phyloP scores from a whole-genome alignment of 2,888 invertebrate genomes.

The Drosophila multiciliata region DNA sequence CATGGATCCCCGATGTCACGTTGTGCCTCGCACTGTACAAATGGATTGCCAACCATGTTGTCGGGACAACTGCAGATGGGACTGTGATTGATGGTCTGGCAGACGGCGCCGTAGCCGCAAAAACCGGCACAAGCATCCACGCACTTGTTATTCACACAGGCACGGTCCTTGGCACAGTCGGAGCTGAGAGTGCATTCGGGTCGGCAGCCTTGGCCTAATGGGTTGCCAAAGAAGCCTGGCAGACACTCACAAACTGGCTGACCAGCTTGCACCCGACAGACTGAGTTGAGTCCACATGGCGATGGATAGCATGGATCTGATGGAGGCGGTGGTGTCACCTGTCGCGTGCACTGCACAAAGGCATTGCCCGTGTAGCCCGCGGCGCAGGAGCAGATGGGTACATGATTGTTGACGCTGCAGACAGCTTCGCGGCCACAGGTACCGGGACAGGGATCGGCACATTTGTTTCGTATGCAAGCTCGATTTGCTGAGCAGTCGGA shows the following conservation, averaged over 20 bases:
- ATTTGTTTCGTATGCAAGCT: constrained; percentile 93
- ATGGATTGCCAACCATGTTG: constrained; percentile 92
- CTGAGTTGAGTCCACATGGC: constrained; percentile 92
- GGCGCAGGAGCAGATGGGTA: constrained; percentile 88
- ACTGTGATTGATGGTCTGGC: constrained; percentile 92
- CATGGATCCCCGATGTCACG: constrained; percentile 89
- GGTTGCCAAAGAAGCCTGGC: constrained; percentile 90
- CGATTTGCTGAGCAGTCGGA: constrained; percentile 93
- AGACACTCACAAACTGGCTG: constrained; percentile 90
- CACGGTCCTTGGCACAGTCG: constrained; percentile 90
- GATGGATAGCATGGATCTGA: constrained; percentile 88
- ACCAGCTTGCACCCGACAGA: constrained; percentile 87
- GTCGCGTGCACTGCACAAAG: constrained; percentile 86
- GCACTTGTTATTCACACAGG: constrained; percentile 92
- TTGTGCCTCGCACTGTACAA: constrained; percentile 88
- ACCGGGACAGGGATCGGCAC: constrained; percentile 92
- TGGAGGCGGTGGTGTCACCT: constrained; percentile 75
- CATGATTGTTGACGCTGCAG: constrained; percentile 90
- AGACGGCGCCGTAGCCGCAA: constrained; percentile 91
- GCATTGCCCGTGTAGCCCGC: constrained; percentile 89
- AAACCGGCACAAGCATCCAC: constrained; percentile 92
- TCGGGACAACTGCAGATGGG: constrained; percentile 93
- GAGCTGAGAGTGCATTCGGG: constrained; percentile 94
- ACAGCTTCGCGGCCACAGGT: constrained; percentile 93
- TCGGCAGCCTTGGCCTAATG: constrained; percentile 89